Percentiles rank a stretch among this genome's conserved stretches.
Conservation (phyloP, 2,797 vertebrate genomes). For the Heteromormyrus szaboi region DNA sequence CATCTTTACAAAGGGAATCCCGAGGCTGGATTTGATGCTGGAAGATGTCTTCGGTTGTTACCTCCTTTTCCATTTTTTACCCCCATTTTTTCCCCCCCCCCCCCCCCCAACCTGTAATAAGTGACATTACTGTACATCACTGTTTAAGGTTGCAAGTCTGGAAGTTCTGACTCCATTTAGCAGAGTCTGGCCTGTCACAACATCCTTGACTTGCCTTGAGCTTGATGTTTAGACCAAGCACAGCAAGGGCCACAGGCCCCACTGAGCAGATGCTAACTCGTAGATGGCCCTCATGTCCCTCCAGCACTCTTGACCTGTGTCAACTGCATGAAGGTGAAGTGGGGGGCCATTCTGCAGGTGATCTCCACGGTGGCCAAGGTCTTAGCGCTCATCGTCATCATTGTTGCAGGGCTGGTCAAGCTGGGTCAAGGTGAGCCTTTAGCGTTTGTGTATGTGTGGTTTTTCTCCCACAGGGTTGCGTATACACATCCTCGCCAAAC, state of each 20-base stretch:
- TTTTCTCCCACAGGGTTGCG: background rate
- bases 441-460: background rate
- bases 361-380: conserved; percentile 72
- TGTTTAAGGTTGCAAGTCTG: background rate
- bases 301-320: conserved; percentile 67
- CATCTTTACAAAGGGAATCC: background rate
- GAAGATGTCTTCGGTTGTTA: background rate
- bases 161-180: background rate
- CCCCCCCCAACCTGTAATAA: background rate
- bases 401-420: conserved; percentile 64
- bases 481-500: background rate
- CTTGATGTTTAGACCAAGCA: background rate
- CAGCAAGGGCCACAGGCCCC: background rate
- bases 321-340: conserved; percentile 75
- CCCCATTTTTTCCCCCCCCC: background rate
- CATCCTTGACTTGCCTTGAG: background rate
- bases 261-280: background rate
- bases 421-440: conserved; percentile 63
- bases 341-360: conserved; percentile 75
- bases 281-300: background rate
- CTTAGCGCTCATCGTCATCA: conserved; percentile 69
- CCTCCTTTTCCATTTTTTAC: background rate
- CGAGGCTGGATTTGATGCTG: background rate
- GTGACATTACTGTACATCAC: background rate
- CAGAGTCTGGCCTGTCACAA: background rate